Conservation (phyloP, 2,113 vertebrate species). For the pig (Sus scrofa) region T2T-Sscrofa CM000819.6:32027001-32027500, state of each 20-base stretch:
- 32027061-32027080: no score
- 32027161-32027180: background rate
- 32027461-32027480: background rate
- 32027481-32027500: conserved; percentile 17
- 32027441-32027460: background rate
- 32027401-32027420: background rate
- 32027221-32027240: background rate
- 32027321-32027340: background rate
- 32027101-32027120: no score
- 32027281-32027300: background rate
- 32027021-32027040: no score
- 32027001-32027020: no score
- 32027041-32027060: no score
- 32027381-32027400: background rate
- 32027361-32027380: accelerated
- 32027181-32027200: background rate
- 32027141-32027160: background rate
- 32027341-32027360: background rate
- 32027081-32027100: no score
- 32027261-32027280: background rate
- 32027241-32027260: background rate
- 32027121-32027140: background rate
- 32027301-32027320: accelerated
- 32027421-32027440: background rate
- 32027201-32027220: background rate